Conservation (phyloP, 2,113 vertebrate species). For the Plestiodon gilberti region DNA sequence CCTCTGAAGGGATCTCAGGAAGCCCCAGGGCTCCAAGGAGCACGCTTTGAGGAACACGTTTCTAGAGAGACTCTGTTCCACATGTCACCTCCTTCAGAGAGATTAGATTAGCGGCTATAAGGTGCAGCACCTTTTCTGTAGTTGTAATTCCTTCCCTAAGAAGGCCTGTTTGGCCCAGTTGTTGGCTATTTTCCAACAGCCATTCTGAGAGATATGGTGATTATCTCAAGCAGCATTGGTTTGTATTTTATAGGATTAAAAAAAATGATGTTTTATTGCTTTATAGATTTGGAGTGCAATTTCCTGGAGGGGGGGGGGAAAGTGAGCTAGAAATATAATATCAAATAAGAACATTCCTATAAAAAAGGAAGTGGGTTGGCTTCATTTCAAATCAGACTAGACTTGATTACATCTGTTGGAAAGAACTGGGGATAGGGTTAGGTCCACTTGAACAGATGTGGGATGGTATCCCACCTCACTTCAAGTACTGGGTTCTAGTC, state of each 20-base stretch:
- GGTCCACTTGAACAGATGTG: too few relatives aligned
- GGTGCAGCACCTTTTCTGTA: not conserved
- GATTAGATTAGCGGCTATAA: not conserved
- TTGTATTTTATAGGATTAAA: not conserved
- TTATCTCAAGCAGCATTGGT: not conserved
- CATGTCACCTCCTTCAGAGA: not conserved
- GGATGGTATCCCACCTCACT: too few relatives aligned
- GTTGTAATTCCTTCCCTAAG: not conserved
- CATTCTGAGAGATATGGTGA: not conserved
- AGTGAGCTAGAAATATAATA: too few relatives aligned
- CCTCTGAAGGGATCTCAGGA: too few relatives aligned
- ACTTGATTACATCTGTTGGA: too few relatives aligned
- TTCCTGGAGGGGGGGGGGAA: not conserved
- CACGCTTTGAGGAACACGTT: too few relatives aligned
- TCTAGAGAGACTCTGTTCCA: not conserved
- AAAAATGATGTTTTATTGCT: not conserved
- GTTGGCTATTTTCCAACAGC: not conserved
- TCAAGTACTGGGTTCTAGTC: not conserved
- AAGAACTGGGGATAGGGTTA: too few relatives aligned
- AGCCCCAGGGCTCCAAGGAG: too few relatives aligned
- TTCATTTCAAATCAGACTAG: too few relatives aligned
- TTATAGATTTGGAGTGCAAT: not conserved
- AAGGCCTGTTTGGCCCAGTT: not conserved
- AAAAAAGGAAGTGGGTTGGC: too few relatives aligned
- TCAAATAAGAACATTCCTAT: too few relatives aligned